These are phyloP conservation scores for Fulmarus glacialis DNA, from an alignment of 2,113 vertebrate species.

Conservation along the genomic window DNA sequence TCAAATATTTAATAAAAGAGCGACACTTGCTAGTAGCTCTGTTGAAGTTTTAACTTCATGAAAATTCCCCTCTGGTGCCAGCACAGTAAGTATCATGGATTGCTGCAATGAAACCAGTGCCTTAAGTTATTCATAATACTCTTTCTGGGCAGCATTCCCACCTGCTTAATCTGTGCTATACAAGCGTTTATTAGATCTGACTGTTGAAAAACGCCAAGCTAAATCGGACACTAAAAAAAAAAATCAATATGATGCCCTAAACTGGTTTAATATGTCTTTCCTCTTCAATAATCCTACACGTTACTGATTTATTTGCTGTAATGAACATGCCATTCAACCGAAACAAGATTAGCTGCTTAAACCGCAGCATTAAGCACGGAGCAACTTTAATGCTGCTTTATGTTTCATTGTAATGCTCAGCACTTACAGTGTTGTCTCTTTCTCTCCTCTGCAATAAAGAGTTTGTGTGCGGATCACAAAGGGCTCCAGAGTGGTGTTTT, in stretches of 20 bases:
- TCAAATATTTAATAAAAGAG: neutral
- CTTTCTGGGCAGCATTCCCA: constrained; percentile 71
- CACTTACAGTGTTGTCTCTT: neutral
- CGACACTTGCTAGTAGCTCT: neutral
- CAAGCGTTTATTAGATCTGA: constrained; percentile 55
- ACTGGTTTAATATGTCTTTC: constrained; percentile 65
- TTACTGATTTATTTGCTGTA: constrained; percentile 56
- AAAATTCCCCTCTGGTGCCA: constrained; percentile 57
- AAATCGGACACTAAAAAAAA: neutral
- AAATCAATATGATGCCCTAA: constrained; percentile 55
- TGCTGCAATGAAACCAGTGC: constrained; percentile 68
- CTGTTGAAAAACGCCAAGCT: constrained; percentile 56
- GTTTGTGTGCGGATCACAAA: neutral
- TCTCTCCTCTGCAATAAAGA: neutral
- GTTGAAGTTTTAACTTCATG: constrained; percentile 42
- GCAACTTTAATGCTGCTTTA: constrained; percentile 37
- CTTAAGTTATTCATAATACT: constrained; percentile 71
- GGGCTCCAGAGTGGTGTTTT: neutral
- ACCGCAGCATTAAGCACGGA: neutral
- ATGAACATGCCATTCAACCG: constrained; percentile 41
- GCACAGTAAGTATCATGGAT: constrained; percentile 67
- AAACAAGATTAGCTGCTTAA: constrained; percentile 62
- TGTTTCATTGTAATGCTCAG: neutral
- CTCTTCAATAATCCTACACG: constrained; percentile 40
- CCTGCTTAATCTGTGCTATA: constrained; percentile 54